Conservation (phyloP, 2,888 invertebrate genomes). For the Dilophus febrilis region DNA sequence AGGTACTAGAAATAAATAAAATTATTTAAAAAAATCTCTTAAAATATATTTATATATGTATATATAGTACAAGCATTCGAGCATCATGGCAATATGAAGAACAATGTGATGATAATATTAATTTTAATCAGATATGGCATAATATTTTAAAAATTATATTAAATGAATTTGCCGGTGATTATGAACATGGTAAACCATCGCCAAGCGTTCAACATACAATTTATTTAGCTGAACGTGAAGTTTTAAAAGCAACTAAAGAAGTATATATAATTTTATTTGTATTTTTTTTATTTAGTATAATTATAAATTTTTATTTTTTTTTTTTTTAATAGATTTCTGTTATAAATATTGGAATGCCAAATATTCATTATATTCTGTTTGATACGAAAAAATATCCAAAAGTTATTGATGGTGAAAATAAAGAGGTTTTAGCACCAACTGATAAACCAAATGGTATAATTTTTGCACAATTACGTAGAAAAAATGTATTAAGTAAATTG, state of each 20-base stretch:
- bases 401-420: conserved; percentile 42
- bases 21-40: background rate
- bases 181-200: conserved; percentile 51
- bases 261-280: conserved; percentile 29
- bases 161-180: conserved; percentile 59
- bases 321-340: conserved; percentile 37
- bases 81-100: conserved; percentile 58
- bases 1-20: conserved; percentile 20
- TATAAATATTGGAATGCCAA: conserved; percentile 63
- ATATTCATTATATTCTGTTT: conserved; percentile 62
- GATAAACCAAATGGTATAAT: conserved; percentile 66
- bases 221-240: conserved; percentile 50
- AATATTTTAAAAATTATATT: conserved; percentile 52
- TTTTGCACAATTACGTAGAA: conserved; percentile 48
- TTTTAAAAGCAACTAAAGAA: conserved; percentile 49
- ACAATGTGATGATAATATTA: conserved; percentile 34
- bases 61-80: conserved; percentile 50
- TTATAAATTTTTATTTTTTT: conserved; percentile 2
- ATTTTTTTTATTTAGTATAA: conserved; percentile 2
- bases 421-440: conserved; percentile 57
- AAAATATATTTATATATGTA: background rate
- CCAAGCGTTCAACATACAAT: conserved; percentile 67
- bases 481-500: no score
- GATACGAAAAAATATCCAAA: conserved; percentile 58
- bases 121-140: conserved; percentile 54